These are phyloP conservation scores for Phrynocephalus forsythii DNA, from an alignment of 2,797 vertebrate species.

Conservation along the genomic window DNA sequence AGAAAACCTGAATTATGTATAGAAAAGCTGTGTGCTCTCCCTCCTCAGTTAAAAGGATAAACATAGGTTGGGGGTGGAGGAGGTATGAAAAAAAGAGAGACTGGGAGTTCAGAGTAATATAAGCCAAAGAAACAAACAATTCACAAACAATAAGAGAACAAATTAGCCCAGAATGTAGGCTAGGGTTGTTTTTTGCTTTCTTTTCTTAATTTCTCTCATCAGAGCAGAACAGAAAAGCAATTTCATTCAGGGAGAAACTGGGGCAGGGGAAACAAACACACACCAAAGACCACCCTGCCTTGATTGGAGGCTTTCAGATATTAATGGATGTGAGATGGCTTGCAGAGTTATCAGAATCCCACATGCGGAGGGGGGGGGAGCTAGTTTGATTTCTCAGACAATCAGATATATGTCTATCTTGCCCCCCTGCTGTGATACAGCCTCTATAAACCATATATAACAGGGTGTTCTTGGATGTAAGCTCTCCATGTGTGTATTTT, in stretches of 20 bases:
- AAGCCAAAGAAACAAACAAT: neutral
- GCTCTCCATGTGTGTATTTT: neutral
- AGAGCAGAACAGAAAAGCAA: neutral
- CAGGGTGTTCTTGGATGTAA: neutral
- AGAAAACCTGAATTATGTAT: too few relatives aligned
- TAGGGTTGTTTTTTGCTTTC: neutral
- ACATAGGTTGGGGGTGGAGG: neutral
- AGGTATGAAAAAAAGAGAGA: too few relatives aligned
- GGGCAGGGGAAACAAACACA: too few relatives aligned
- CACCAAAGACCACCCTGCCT: neutral
- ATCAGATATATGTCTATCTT: neutral
- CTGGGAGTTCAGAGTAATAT: neutral
- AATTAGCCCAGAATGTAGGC: neutral
- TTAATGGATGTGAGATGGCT: too few relatives aligned
- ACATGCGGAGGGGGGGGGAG: neutral
- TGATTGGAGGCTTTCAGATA: neutral
- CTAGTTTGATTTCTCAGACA: neutral
- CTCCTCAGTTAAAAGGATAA: neutral
- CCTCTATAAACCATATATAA: neutral
- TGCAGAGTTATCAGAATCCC: neutral
- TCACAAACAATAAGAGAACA: too few relatives aligned
- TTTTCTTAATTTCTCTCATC: neutral
- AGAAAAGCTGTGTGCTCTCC: too few relatives aligned
- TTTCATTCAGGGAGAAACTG: neutral
- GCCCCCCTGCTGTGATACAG: too few relatives aligned